These are phyloP conservation scores for Salticus scenicus DNA, from an alignment of 2,888 invertebrate genomes.

Conservation along the genomic window DNA sequence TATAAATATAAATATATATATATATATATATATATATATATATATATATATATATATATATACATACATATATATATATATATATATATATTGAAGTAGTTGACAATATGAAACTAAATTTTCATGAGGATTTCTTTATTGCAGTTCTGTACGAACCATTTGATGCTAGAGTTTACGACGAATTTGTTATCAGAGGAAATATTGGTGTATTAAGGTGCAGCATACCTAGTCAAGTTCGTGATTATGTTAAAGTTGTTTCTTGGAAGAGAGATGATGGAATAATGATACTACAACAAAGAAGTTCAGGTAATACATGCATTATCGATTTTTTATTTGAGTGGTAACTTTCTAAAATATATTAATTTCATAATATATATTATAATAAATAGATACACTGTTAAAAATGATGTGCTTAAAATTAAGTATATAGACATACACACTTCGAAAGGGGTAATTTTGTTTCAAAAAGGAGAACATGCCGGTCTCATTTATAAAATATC, in stretches of 20 bases:
- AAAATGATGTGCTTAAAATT: too few relatives aligned
- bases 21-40: conserved; percentile 8
- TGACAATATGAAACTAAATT: too few relatives aligned
- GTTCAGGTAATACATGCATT: conserved; percentile 15
- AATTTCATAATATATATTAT: too few relatives aligned
- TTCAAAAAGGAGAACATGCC: too few relatives aligned
- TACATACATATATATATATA: conserved; percentile 5
- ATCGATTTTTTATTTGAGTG: neutral
- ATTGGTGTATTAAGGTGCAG: conserved; percentile 86
- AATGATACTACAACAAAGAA: conserved; percentile 48
- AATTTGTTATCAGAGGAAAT: conserved; percentile 92
- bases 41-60: conserved; percentile 8
- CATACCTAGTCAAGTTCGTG: conserved; percentile 71
- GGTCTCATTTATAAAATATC: too few relatives aligned
- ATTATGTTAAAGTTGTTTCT: conserved; percentile 67
- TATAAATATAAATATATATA: neutral
- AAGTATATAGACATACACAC: too few relatives aligned
- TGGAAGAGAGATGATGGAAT: conserved; percentile 66
- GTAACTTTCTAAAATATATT: too few relatives aligned
- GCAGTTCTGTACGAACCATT: conserved; percentile 89
- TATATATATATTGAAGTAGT: conserved; percentile 8
- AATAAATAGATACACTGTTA: too few relatives aligned
- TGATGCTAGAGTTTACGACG: conserved; percentile 92
- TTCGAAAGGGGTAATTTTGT: too few relatives aligned
- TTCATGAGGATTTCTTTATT: conserved; percentile 28